phyloP scores from a whole-genome alignment of 2,888 invertebrate species.

The Lithophane ornitopus region DNA sequence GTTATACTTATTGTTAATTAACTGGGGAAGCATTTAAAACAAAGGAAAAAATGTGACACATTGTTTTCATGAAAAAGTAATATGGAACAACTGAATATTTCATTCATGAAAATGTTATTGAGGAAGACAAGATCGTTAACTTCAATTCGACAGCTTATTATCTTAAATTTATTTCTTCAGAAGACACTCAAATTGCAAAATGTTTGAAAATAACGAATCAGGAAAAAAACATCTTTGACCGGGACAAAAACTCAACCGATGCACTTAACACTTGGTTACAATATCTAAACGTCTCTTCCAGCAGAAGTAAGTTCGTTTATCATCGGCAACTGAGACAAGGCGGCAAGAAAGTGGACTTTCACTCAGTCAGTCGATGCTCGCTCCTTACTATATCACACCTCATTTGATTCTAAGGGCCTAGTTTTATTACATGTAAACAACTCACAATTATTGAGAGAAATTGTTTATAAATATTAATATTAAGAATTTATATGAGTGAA shows the following conservation, averaged over 20 bases:
- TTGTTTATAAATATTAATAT: conserved; percentile 23
- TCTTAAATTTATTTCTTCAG: neutral
- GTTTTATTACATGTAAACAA: conserved; percentile 74
- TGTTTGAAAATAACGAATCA: neutral
- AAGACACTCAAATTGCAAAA: neutral
- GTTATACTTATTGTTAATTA: conserved; percentile 49
- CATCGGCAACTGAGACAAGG: conserved; percentile 78
- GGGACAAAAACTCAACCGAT: conserved; percentile 5
- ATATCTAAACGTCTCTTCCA: conserved; percentile 74
- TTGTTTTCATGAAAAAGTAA: neutral
- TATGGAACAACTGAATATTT: neutral
- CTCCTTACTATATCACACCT: conserved; percentile 88
- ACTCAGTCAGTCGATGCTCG: conserved; percentile 85
- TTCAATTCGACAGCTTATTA: neutral
- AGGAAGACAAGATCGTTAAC: neutral
- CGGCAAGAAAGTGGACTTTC: conserved; percentile 89
- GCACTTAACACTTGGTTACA: conserved; percentile 29
- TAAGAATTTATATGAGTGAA: conserved; percentile 1
- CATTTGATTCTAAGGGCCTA: conserved; percentile 81
- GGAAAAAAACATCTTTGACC: neutral
- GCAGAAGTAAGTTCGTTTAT: conserved; percentile 71
- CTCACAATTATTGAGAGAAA: conserved; percentile 37
- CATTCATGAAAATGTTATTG: neutral
- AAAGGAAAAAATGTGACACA: neutral
- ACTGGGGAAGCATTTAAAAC: neutral